Evolutionary conservation across 2,888 invertebrate genomes (phyloP).

Genomic region (Brachyopa scutellaris): DNA sequence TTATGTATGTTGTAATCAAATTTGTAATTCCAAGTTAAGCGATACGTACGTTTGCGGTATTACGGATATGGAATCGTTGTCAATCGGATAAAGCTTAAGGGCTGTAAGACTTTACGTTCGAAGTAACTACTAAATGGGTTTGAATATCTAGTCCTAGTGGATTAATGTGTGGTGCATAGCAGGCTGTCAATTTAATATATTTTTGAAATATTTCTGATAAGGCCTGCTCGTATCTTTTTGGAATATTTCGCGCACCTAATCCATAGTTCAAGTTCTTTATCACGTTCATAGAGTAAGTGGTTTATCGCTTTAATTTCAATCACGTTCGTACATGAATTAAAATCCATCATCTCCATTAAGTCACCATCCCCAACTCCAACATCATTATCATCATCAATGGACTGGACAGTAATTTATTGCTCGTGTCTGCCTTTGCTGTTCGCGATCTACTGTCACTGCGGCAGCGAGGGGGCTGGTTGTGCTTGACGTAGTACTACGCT

Average conservation of each 20-base stretch:
- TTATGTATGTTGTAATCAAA: constrained; percentile 19
- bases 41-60: background rate
- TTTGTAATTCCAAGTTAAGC: constrained; percentile 7
- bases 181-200: background rate
- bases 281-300: constrained; percentile 37
- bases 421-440: background rate
- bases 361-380: constrained; percentile 1
- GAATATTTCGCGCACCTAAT: constrained; percentile 11
- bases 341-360: constrained; percentile 42
- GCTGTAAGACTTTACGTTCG: background rate
- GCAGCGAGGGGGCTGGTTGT: constrained; percentile 3
- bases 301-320: constrained; percentile 42
- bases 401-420: constrained; percentile 43
- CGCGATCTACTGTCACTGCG: background rate
- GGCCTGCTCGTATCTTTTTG: constrained; percentile 4
- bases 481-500: constrained; percentile 38
- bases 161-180: constrained; percentile 3
- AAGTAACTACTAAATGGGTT: background rate
- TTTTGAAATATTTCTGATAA: constrained; percentile 19
- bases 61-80: constrained; percentile 9
- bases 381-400: constrained; percentile 24
- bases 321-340: constrained; percentile 19
- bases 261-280: constrained; percentile 42
- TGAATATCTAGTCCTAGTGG: too few species aligned
- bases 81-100: constrained; percentile 15